Evolutionary conservation across 2,888 invertebrate genomes (phyloP).

Genomic region (Mythimna impura): DNA sequence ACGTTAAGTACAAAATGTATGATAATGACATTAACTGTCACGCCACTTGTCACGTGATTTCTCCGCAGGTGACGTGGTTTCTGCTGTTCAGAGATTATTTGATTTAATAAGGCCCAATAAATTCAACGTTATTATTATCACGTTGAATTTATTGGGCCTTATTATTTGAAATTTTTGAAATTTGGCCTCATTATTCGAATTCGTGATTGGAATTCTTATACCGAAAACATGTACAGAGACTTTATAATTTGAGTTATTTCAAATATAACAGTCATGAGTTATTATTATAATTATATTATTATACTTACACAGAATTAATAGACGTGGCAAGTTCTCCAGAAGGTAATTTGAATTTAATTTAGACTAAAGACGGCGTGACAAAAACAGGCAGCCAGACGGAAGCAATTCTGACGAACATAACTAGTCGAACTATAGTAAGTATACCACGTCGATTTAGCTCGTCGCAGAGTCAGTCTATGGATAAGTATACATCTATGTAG

Average conservation of each 20-base stretch:
- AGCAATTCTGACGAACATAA: conserved; percentile 41
- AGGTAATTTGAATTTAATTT: conserved; percentile 41
- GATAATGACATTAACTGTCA: no score
- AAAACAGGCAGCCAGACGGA: conserved; percentile 52
- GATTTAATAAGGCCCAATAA: not conserved
- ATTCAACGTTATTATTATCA: no score
- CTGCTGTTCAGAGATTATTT: no score
- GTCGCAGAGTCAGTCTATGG: conserved; percentile 8
- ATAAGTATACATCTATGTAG: conserved; percentile 1
- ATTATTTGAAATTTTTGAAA: no score
- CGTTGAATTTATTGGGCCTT: no score
- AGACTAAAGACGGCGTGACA: conserved; percentile 29
- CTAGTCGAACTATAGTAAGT: not conserved
- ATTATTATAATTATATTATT: no score
- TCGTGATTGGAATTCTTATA: not conserved
- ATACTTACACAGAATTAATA: not conserved
- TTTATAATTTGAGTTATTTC: not conserved
- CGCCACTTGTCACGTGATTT: no score
- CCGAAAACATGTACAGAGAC: not conserved
- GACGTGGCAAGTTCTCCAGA: not conserved
- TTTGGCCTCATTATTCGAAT: no score
- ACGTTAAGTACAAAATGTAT: no score
- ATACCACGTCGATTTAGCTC: conserved; percentile 40
- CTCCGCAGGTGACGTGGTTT: no score
- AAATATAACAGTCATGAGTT: not conserved